A percentile compares a stretch with the other conserved stretches of the same genome.
phyloP scores from a whole-genome alignment of 2,113 vertebrate genomes.

The Otus sunia region DNA sequence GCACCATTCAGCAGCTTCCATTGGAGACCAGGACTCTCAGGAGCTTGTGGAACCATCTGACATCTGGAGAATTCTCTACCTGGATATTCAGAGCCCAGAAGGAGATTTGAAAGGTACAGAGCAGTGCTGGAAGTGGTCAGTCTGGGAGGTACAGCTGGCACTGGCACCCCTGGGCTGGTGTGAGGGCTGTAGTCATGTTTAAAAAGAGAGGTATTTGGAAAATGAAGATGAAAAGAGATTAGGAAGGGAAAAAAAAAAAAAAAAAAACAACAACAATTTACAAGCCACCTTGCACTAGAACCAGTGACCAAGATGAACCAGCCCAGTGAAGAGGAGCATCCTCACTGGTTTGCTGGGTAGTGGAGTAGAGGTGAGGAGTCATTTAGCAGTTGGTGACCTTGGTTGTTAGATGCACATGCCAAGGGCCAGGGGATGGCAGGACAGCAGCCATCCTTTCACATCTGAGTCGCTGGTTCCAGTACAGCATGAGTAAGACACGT shows the following conservation, averaged over 20 bases:
- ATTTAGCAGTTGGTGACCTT: background rate
- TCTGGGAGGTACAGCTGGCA: background rate
- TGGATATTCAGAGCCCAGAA: slow-evolving; percentile 73
- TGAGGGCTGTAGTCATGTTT: background rate
- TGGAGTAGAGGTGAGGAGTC: background rate
- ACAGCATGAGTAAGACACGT: background rate
- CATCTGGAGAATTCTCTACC: slow-evolving; percentile 63
- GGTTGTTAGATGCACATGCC: background rate
- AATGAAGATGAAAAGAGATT: background rate
- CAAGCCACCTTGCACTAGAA: background rate
- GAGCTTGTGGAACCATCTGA: slow-evolving; percentile 49
- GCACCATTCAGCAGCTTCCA: background rate
- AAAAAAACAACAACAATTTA: too few species aligned
- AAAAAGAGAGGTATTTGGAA: background rate
- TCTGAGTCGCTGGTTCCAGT: background rate
- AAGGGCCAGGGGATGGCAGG: background rate
- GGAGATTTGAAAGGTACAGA: slow-evolving; percentile 73
- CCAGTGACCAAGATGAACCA: background rate
- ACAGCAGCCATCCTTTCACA: background rate
- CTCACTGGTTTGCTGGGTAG: background rate
- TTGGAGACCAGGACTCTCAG: slow-evolving; percentile 53
- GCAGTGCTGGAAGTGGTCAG: background rate
- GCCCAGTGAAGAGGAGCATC: background rate
- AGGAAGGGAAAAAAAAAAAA: background rate
- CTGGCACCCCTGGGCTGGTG: background rate